A percentile compares a stretch with the other conserved stretches of the same genome.
Conservation (phyloP, 1,140 invertebrate genomes). For the Rhagoletis zephyria region DNA sequence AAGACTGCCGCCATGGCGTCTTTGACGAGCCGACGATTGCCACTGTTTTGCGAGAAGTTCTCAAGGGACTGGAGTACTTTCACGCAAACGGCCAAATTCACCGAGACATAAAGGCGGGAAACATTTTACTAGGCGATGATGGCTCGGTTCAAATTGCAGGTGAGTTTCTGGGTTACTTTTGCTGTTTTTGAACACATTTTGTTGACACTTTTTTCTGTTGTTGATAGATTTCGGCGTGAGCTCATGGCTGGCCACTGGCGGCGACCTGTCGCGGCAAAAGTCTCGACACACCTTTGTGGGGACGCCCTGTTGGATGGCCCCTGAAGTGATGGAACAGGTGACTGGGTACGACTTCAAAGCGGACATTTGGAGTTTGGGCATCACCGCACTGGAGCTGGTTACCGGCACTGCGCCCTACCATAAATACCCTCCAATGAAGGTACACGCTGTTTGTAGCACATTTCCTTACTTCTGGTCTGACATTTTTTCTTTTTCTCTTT, state of each 20-base stretch:
- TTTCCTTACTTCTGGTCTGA: too few relatives aligned
- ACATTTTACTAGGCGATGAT: conserved; percentile 97
- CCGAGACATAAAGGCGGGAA: conserved; percentile 98
- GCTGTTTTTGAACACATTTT: too few relatives aligned
- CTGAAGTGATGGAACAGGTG: conserved; percentile 99
- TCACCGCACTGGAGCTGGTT: conserved; percentile 98
- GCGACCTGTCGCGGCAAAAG: conserved; percentile 94
- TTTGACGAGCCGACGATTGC: conserved; percentile 98
- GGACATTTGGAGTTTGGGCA: conserved; percentile 99
- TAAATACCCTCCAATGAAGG: conserved; percentile 99
- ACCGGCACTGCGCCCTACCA: conserved; percentile 99
- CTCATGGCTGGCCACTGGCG: conserved; percentile 91
- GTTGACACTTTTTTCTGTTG: too few relatives aligned
- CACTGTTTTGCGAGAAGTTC: conserved; percentile 97
- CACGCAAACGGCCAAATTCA: conserved; percentile 99
- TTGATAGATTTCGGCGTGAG: conserved; percentile 94
- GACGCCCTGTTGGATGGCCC: conserved; percentile 99
- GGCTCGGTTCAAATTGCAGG: conserved; percentile 99
- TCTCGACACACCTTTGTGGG: conserved; percentile 97
- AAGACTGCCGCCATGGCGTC: conserved; percentile 94
- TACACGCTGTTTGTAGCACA: too few relatives aligned
- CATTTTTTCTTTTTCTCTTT: too few relatives aligned
- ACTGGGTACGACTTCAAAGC: conserved; percentile 99
- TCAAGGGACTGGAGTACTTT: conserved; percentile 98
- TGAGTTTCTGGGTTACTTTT: too few relatives aligned